Conservation (phyloP, 2,113 vertebrate genomes). For the Raja brachyura region DNA sequence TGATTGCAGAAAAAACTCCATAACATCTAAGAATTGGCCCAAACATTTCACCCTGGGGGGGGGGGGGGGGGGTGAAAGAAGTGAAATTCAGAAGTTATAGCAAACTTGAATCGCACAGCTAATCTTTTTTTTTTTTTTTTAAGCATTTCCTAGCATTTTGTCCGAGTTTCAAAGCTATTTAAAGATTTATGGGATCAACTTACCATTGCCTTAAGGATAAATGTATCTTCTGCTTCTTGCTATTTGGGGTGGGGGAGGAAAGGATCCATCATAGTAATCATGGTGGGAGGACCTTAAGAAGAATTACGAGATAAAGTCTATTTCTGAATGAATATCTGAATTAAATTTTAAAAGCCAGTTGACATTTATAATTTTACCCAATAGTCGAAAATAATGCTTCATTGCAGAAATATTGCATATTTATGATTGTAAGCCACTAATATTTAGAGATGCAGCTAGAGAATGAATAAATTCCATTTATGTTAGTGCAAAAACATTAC, state of each 20-base stretch:
- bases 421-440: not conserved
- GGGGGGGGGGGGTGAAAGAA: not conserved
- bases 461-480: not conserved
- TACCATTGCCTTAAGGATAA: not conserved
- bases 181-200: not conserved
- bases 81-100: not conserved
- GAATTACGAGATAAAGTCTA: no score
- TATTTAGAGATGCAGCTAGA: not conserved
- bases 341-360: no score
- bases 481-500: not conserved
- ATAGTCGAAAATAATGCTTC: no score
- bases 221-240: not conserved
- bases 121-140: not conserved
- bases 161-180: not conserved
- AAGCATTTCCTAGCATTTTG: not conserved
- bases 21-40: not conserved
- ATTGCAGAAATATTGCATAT: no score
- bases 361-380: no score
- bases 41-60: not conserved
- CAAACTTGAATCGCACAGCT: not conserved
- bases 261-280: no score
- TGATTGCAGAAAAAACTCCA: not conserved
- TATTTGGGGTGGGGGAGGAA: no score
- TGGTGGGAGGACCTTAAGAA: no score
- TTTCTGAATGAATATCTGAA: no score